phyloP scores from a whole-genome alignment of 2,888 invertebrate species.

The Suillia variegata region DNA sequence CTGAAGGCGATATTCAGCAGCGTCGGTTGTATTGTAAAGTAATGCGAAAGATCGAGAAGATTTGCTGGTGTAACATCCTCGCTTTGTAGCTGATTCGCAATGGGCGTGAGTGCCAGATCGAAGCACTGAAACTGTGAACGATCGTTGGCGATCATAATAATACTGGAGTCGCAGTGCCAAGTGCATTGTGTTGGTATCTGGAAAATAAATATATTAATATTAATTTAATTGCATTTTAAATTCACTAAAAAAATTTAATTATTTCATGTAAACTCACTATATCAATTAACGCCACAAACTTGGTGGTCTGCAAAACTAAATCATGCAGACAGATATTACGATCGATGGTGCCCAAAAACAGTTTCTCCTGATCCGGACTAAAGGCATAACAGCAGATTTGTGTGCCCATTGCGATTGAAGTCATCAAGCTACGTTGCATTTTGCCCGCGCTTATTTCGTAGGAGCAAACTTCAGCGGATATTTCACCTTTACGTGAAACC shows the following conservation, averaged over 20 bases:
- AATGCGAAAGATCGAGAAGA: constrained; percentile 69
- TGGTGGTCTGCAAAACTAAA: constrained; percentile 74
- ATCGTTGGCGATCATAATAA: constrained; percentile 73
- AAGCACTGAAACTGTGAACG: constrained; percentile 77
- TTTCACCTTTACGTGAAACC: constrained; percentile 72
- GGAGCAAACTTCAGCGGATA: constrained; percentile 73
- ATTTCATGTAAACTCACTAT: constrained; percentile 68
- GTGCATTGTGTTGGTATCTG: constrained; percentile 71
- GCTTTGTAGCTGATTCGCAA: constrained; percentile 70
- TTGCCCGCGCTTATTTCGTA: constrained; percentile 65
- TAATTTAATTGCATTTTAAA: constrained; percentile 4
- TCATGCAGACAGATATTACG: constrained; percentile 82
- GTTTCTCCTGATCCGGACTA: constrained; percentile 74
- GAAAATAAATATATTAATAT: constrained; percentile 32
- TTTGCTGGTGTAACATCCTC: constrained; percentile 70
- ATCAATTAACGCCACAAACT: constrained; percentile 72
- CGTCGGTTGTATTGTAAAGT: constrained; percentile 63
- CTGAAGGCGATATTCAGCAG: constrained; percentile 68
- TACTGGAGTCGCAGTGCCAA: constrained; percentile 75
- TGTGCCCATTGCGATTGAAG: constrained; percentile 73
- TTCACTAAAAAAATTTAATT: background rate
- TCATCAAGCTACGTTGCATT: constrained; percentile 70
- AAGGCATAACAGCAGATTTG: constrained; percentile 71
- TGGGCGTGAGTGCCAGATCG: constrained; percentile 72
- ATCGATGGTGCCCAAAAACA: constrained; percentile 84